Conservation (phyloP, 2,113 vertebrate species). For the Gadus chalcogrammus region DNA sequence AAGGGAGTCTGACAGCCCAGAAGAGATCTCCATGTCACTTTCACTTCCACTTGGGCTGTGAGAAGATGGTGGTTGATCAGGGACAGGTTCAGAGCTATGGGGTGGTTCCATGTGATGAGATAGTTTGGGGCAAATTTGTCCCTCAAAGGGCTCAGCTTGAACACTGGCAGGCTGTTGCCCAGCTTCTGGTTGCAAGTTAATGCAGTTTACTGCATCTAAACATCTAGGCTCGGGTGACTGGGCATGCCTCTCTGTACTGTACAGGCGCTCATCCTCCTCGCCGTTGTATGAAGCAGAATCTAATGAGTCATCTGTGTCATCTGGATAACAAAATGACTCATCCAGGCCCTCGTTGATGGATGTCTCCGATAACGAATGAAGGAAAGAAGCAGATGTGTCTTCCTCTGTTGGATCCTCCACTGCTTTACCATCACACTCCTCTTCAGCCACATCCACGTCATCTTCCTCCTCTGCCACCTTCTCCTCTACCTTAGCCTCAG, state of each 20-base stretch:
- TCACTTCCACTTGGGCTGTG: slow-evolving; percentile 46
- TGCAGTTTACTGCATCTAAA: slow-evolving; percentile 18
- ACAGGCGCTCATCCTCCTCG: slow-evolving; percentile 83
- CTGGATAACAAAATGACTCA: slow-evolving; percentile 89
- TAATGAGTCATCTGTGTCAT: slow-evolving; percentile 88
- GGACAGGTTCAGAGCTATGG: slow-evolving; percentile 25
- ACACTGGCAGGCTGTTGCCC: slow-evolving; percentile 14
- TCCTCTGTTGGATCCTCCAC: slow-evolving; percentile 73
- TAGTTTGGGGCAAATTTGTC: slow-evolving; percentile 8
- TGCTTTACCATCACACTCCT: slow-evolving; percentile 42
- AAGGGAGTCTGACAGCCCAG: slow-evolving; percentile 44
- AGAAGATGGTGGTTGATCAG: slow-evolving; percentile 35
- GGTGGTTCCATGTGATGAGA: slow-evolving; percentile 21
- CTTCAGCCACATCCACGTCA: slow-evolving; percentile 3
- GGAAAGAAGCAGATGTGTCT: slow-evolving; percentile 87
- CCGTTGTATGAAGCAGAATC: slow-evolving; percentile 89
- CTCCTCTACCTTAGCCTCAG: slow-evolving; percentile 75
- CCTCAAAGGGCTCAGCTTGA: slow-evolving; percentile 26
- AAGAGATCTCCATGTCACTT: slow-evolving; percentile 66
- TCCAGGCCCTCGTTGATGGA: slow-evolving; percentile 89
- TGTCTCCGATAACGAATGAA: slow-evolving; percentile 89
- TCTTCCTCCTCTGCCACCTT: slow-evolving; percentile 59
- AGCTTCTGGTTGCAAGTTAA: slow-evolving; percentile 30
- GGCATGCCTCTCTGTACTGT: slow-evolving; percentile 85
- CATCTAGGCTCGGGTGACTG: slow-evolving; percentile 51